A percentile compares a stretch with the other conserved stretches of the same genome.
Conservation (phyloP, 2,113 vertebrate species). For the Scomber colias region DNA sequence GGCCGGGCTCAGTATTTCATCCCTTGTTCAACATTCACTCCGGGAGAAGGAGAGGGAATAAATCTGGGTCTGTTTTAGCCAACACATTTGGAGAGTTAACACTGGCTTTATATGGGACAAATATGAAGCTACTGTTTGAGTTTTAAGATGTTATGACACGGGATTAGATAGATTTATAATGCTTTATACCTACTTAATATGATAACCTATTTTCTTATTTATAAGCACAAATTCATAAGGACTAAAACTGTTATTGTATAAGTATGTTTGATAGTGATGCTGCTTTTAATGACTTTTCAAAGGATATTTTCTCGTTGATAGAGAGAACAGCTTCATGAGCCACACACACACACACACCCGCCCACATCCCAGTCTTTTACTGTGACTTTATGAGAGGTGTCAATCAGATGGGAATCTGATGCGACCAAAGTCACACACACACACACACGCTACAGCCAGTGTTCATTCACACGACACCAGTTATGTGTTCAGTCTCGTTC, state of each 20-base stretch:
- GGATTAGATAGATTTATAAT: background rate
- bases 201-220: conserved; percentile 4
- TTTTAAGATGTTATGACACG: background rate
- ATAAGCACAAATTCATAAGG: background rate
- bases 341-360: conserved; percentile 27
- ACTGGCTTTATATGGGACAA: conserved; percentile 1
- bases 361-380: conserved; percentile 1
- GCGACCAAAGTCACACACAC: conserved; percentile 74
- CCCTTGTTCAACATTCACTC: background rate
- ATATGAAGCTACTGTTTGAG: background rate
- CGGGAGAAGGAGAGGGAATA: background rate
- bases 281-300: background rate
- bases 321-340: conserved; percentile 17
- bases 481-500: conserved; percentile 40
- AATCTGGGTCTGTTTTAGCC: background rate
- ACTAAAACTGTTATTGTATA: conserved; percentile 19
- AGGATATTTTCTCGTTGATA: conserved; percentile 1
- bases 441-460: conserved; percentile 34
- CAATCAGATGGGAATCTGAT: conserved; percentile 85
- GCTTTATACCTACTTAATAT: conserved; percentile 26
- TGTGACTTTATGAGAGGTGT: conserved; percentile 76
- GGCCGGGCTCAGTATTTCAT: conserved; percentile 22
- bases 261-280: conserved; percentile 31
- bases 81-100: background rate
- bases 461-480: conserved; percentile 32